Conservation (phyloP, 37 sponge, comb jelly and placozoan species). For the Chondrosia reniformis region DNA sequence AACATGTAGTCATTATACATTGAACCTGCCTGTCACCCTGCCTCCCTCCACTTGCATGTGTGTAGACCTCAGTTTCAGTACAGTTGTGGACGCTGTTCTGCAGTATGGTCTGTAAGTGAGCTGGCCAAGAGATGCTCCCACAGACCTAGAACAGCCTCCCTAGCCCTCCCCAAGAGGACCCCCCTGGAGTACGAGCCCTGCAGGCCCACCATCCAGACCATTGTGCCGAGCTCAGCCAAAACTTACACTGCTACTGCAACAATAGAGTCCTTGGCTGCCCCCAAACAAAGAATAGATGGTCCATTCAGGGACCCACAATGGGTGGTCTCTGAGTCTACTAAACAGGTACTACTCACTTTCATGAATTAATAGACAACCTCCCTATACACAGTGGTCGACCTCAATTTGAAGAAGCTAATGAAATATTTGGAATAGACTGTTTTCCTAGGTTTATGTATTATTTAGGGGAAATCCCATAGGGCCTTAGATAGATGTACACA, state of each 20-base stretch:
- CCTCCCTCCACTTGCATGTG: no score
- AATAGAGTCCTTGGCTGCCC: constrained; percentile 47
- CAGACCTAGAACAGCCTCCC: constrained; percentile 67
- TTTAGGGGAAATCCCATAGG: no score
- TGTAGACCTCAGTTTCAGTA: constrained; percentile 56
- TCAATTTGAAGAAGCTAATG: no score
- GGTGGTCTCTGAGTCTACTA: constrained; percentile 49
- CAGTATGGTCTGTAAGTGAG: constrained; percentile 52
- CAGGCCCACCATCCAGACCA: constrained; percentile 62
- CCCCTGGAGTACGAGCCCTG: constrained; percentile 58
- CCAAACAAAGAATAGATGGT: constrained; percentile 60
- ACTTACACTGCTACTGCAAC: constrained; percentile 31
- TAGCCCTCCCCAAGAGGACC: constrained; percentile 69
- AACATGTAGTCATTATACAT: no score
- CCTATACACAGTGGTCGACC: no score
- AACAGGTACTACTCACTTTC: constrained; percentile 54
- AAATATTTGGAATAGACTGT: no score
- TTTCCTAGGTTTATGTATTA: no score
- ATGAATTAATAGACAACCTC: no score
- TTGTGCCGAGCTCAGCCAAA: constrained; percentile 60
- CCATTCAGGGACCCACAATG: constrained; percentile 79
- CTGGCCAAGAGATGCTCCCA: constrained; percentile 32
- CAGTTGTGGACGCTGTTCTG: constrained; percentile 82
- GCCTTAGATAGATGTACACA: no score
- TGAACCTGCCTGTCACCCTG: no score